phyloP scores from a whole-genome alignment of 2,888 invertebrate genomes.

The Rhimphoctona megacephalus region DNA sequence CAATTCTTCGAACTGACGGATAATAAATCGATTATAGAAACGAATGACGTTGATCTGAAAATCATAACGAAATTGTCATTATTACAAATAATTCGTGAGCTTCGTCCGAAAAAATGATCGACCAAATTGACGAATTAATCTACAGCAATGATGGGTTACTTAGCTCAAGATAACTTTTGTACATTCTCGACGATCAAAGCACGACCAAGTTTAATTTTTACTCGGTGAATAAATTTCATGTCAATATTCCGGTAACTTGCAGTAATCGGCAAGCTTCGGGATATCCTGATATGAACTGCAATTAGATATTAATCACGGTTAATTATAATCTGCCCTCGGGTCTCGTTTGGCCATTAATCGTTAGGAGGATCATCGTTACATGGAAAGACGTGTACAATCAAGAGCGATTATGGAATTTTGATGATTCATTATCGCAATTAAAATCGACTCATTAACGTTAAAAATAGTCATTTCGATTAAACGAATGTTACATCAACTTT shows the following conservation, averaged over 20 bases:
- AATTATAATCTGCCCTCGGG: slow-evolving; percentile 25
- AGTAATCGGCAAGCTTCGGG: not conserved
- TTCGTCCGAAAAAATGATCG: not conserved
- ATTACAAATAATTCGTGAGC: not conserved
- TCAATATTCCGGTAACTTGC: slow-evolving; percentile 12
- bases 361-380: not conserved
- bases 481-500: not conserved
- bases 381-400: not conserved
- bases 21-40: not conserved
- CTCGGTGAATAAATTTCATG: not conserved
- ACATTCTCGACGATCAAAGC: not conserved
- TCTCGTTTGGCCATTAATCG: slow-evolving; percentile 12
- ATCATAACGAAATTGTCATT: not conserved
- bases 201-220: not conserved
- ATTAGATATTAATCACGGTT: slow-evolving; percentile 10
- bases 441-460: not conserved
- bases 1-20: not conserved
- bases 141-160: not conserved
- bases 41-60: not conserved
- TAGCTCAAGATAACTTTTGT: not conserved
- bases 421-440: not conserved
- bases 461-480: not conserved
- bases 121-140: not conserved
- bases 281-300: not conserved
- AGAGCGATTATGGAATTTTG: not conserved